Base-by-base conservation (phyloP, 2,113 vertebrate genomes). In the Onychorhynchus coronatus region DNA sequence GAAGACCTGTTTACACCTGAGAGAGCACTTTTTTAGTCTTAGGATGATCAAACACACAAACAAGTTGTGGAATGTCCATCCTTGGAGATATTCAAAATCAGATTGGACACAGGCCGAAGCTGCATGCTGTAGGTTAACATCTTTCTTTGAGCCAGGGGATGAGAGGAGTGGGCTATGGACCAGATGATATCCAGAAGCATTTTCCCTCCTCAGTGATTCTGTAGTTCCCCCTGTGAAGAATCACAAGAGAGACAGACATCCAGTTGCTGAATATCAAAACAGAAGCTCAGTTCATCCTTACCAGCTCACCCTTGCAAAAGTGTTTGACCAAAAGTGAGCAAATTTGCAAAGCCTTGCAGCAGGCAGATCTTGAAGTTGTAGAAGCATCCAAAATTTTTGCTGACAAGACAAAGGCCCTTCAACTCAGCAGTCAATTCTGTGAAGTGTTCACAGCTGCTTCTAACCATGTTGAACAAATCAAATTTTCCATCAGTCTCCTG, bases 401-500 rank as follows among this genome's bases (percentile, higher is more conserved):
- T 94, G 85, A 90, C 55, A 92, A 93, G 91, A 94, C 5, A 16
- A 76, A 76, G n/a, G 42, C 41, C 7, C 67, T 95, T 25, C 39
- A 97, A 58, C 68, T 86, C 88, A 93, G 55, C 55, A 88, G 79
- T 58, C 79, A 92, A 1, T 55, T 92, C 63, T 90, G 58, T 97
- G 58, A 93, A 97, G 85, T 94, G 88, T 59, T 97, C 80, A 73
- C 95, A 96, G 92, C 85, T 96, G 95, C 85, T 94, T 94, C 79
- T 53, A 88, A 14, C 75, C 85, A 86, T 33, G 31, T 91, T 92
- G 68, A 94, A 95, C 59, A 59, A 83, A 95, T 79, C 22, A 85
- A 70, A 73, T 90, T 88, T 92, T 90, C 84, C 4, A 12, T 53
- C 67, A 66, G 23, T 70, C 50, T 94, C 23, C 37, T 27, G 22